Conservation (phyloP, 2,113 vertebrate species). For the Pimephales promelas region DNA sequence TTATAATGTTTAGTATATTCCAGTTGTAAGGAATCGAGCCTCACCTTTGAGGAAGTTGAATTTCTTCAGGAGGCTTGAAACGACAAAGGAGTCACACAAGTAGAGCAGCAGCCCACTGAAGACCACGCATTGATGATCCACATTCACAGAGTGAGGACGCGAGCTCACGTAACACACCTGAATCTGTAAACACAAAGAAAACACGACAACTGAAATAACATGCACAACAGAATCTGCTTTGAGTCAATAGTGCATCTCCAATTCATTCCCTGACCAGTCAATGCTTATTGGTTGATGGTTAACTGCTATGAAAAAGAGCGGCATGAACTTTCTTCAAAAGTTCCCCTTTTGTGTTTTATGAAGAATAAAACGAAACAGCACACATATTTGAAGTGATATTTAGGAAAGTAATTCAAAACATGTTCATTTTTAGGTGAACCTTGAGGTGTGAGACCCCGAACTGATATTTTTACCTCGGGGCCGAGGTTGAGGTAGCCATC, state of each 20-base stretch:
- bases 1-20: not conserved
- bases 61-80: constrained; percentile 90
- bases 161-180: constrained; percentile 96
- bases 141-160: constrained; percentile 92
- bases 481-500: constrained; percentile 97
- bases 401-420: not conserved
- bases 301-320: not conserved
- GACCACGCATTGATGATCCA: constrained; percentile 86
- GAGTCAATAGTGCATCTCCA: not conserved
- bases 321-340: not conserved
- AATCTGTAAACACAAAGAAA: constrained; percentile 36
- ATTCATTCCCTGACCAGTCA: not conserved
- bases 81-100: constrained; percentile 96
- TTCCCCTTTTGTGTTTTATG: not conserved
- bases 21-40: not conserved
- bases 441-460: not conserved
- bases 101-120: constrained; percentile 97
- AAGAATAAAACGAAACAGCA: not conserved
- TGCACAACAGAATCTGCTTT: not conserved
- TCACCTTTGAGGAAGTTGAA: constrained; percentile 96
- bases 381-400: not conserved
- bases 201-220: not conserved
- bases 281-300: not conserved
- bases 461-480: constrained; percentile 82
- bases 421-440: not conserved